Evolutionary conservation across 2,113 vertebrate genomes (phyloP), one percentile per base, ranked within the genome.

Genomic region (Otus sunia): DNA sequence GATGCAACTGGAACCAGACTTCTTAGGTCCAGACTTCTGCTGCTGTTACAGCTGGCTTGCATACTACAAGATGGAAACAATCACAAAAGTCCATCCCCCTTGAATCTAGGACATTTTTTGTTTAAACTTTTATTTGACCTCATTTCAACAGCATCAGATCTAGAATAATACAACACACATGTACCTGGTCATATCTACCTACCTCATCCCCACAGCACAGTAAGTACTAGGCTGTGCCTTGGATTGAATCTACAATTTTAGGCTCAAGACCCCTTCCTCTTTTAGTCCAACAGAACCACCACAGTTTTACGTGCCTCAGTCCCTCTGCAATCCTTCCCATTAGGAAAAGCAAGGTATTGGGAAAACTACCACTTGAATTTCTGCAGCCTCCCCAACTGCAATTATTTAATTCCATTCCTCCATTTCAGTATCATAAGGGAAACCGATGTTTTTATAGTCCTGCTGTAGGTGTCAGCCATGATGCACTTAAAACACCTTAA

Each of bases 231-330:
- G 47, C 56, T 66, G 64, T 45, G 12, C 63, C 45, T 16, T 53
- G 36, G 34, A 27, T 0, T 56, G 26, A 14, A 36, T 2, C 36
- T 34, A 3, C 20, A 47, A 2, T 0, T 45, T 29, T 17, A 67
- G 62, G 49, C 41, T 77, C 26, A 4, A 56, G 32, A 4, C 3
- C 12, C 23, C 3, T 41, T 64, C 49, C 39, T 56, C 18, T 25
- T 60, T 14, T 8, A 73, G 10, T 32, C 39, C 88, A 41, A 41
- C 26, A 71, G n/a, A 85, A 21, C 14, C 60, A 50, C 3, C 32
- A 25, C 5, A 29, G 18, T 8, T 87, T 22, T 13, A 39, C 2
- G 5, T 6, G 22, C 20, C 32, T 52, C 49, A 30, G 39, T 14
- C 60, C 20, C 58, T 20, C 58, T 19, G 36, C 34, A 36, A 36